Evolutionary conservation across 2,888 invertebrate genomes (phyloP).

Genomic region (Acanthosepion esculentum): DNA sequence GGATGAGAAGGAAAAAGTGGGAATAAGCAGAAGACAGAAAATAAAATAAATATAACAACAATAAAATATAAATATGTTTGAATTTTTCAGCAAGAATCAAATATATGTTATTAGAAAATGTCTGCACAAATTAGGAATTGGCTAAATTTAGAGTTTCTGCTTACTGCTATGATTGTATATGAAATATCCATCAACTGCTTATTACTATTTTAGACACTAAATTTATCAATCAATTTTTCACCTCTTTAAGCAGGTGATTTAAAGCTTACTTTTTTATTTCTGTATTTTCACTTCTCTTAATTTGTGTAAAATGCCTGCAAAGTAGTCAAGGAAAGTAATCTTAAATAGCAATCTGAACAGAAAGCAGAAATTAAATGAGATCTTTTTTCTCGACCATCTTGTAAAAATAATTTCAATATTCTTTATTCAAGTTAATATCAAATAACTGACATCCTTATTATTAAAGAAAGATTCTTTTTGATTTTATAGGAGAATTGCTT

Average conservation of each 20-base stretch:
- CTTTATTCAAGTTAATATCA: background rate
- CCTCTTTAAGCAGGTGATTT: conserved; percentile 13
- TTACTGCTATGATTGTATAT: conserved; percentile 14
- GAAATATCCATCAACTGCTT: background rate
- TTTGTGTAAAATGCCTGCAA: background rate
- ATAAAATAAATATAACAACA: background rate
- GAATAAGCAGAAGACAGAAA: background rate
- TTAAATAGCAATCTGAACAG: background rate
- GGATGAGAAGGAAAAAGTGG: too few relatives aligned
- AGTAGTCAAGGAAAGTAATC: background rate
- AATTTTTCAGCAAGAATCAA: too few relatives aligned
- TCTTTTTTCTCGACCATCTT: background rate
- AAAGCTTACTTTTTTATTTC: background rate
- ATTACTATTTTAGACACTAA: background rate
- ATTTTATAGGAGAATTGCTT: background rate
- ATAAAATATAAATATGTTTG: background rate
- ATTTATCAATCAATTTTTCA: background rate
- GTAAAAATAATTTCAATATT: background rate
- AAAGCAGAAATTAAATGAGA: background rate
- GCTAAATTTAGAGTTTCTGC: background rate
- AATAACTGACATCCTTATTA: background rate
- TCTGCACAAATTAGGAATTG: too few relatives aligned
- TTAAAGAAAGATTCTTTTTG: background rate
- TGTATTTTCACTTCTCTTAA: too few relatives aligned
- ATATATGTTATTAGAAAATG: too few relatives aligned